Percentiles rank a stretch among this genome's conserved stretches.
These are phyloP conservation scores for Maniola jurtina DNA, from an alignment of 1,140 invertebrate genomes.

Conservation along the genomic window DNA sequence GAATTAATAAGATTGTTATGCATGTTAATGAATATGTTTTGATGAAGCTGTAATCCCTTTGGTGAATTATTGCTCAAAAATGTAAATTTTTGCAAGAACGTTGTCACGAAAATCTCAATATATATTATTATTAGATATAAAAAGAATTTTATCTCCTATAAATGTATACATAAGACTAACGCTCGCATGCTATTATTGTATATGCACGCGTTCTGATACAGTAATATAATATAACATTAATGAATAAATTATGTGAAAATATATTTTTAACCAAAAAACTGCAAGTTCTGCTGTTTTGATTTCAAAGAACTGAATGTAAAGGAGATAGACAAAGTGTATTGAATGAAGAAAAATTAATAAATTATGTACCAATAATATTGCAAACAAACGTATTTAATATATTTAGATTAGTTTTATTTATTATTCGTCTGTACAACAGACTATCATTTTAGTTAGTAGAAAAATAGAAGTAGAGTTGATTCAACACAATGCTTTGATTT, in stretches of 20 bases:
- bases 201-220: conserved; percentile 61
- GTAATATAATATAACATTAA: conserved; percentile 34
- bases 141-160: conserved; percentile 65
- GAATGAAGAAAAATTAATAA: background rate
- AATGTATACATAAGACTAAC: conserved; percentile 43
- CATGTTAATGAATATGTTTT: background rate
- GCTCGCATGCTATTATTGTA: conserved; percentile 65
- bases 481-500: background rate
- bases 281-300: background rate
- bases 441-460: background rate
- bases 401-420: background rate
- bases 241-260: conserved; percentile 24
- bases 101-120: conserved; percentile 49
- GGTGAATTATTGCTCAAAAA: conserved; percentile 58
- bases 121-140: conserved; percentile 45
- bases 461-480: background rate
- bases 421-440: background rate
- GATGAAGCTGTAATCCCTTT: conserved; percentile 24
- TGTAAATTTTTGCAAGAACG: conserved; percentile 39
- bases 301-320: background rate
- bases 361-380: background rate
- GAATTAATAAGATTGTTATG: background rate
- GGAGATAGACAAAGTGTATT: background rate
- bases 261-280: background rate
- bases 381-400: background rate